Evolutionary conservation across 2,888 invertebrate species (phyloP).

Genomic region (Pristionchus fissidentatus): DNA sequence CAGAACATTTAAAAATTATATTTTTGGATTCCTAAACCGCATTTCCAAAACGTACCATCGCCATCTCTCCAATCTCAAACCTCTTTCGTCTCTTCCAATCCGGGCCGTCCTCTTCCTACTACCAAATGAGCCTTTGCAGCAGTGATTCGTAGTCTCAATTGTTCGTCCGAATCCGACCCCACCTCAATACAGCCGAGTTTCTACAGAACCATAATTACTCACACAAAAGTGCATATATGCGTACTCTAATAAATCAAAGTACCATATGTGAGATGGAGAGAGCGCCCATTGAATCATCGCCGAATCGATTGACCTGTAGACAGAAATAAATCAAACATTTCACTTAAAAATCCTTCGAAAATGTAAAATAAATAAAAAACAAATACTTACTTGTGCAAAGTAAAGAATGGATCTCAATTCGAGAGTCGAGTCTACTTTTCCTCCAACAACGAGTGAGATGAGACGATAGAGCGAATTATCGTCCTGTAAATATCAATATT

Average conservation of each 20-base stretch:
- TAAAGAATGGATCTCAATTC: conserved; percentile 1
- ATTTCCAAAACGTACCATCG: too few relatives aligned
- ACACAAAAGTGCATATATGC: not conserved
- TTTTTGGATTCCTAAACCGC: too few relatives aligned
- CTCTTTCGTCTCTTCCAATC: conserved; percentile 22
- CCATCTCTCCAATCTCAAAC: not conserved
- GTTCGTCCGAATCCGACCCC: not conserved
- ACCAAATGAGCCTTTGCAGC: conserved; percentile 19
- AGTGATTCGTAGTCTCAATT: not conserved
- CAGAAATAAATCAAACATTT: not conserved
- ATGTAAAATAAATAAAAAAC: too few relatives aligned
- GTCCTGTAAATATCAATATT: conserved; percentile 24
- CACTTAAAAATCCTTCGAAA: too few relatives aligned
- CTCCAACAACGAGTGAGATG: conserved; percentile 6
- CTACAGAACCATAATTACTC: not conserved
- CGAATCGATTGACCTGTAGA: conserved; percentile 19
- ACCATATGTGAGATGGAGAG: conserved; percentile 40
- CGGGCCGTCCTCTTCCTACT: conserved; percentile 5
- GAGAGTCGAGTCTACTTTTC: not conserved
- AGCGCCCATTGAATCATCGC: conserved; percentile 27
- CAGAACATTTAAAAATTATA: too few relatives aligned
- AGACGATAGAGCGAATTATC: conserved; percentile 28
- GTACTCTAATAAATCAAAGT: not conserved
- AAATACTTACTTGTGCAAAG: conserved; percentile 5
- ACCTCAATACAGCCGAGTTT: not conserved